These are phyloP conservation scores for Drosophila sordidula DNA, from an alignment of 2,888 invertebrate species.

Conservation along the genomic window DNA sequence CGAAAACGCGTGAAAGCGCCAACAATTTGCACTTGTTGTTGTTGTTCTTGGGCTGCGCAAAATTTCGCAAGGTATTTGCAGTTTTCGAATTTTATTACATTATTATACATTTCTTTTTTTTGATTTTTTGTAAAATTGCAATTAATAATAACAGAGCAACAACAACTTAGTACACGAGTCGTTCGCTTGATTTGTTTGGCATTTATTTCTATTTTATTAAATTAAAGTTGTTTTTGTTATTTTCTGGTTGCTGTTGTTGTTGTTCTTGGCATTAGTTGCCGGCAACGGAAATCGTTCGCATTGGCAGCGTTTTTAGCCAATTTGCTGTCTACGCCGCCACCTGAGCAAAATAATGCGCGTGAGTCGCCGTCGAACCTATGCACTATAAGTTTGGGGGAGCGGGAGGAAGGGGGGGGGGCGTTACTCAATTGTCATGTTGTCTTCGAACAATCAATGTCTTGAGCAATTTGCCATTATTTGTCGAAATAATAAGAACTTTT, in stretches of 20 bases:
- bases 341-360: slow-evolving; percentile 2
- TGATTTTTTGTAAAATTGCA: slow-evolving; percentile 25
- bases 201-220: slow-evolving; percentile 43
- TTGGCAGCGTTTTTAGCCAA: slow-evolving; percentile 47
- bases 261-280: slow-evolving; percentile 23
- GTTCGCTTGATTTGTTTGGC: slow-evolving; percentile 53
- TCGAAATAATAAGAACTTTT: neutral
- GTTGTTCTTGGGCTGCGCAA: slow-evolving; percentile 6
- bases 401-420: neutral
- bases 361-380: slow-evolving; percentile 1
- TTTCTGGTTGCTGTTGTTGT: neutral
- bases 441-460: slow-evolving; percentile 3
- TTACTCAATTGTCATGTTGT: slow-evolving; percentile 41
- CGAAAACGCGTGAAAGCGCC: slow-evolving; percentile 68
- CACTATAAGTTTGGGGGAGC: neutral
- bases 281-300: slow-evolving; percentile 38
- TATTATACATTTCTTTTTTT: slow-evolving; percentile 14
- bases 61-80: slow-evolving; percentile 62
- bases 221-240: slow-evolving; percentile 35
- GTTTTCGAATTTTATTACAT: slow-evolving; percentile 43
- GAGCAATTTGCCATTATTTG: slow-evolving; percentile 8
- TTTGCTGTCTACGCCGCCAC: slow-evolving; percentile 28
- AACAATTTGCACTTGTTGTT: slow-evolving; percentile 45
- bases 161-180: slow-evolving; percentile 27
- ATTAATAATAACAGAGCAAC: slow-evolving; percentile 43